Base-by-base conservation (phyloP, 2,113 vertebrate species). In the Lontra canadensis region DNA sequence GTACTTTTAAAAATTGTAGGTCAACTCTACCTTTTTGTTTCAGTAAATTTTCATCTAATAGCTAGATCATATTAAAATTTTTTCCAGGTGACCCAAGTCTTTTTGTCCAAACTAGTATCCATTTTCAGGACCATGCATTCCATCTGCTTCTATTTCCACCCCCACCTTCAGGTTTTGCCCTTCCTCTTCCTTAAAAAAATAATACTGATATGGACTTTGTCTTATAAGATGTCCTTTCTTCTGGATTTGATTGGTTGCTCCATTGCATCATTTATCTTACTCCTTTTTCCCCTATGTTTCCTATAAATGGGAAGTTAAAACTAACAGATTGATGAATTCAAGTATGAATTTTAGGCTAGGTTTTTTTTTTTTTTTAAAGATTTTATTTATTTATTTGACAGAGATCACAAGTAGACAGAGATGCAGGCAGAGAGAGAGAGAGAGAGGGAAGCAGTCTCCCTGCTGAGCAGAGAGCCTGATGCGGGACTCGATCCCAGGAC, bases 211-310 rank as follows among this genome's bases (percentile, higher is more conserved):
- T 1, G 71, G 31, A 36, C 31, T 8, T 80, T 87, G 21, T 21
- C 42, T 44, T 94, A 26, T 4, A 63, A 86, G 42, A 92, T 97
- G 21, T 47, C 23, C 47, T 84, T 90, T 49, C 21, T 87, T 95
- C 47, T 88, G 31, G 17, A 13, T 94, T 95, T 95, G 25, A 34
- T 36, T 90, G 23, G 63, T 93, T 93, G 69, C 36, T 90, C 87
- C n/a, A 39, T 89, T 96, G 14, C 42, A 90, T 69, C 42, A 87
- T 90, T 83, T 96, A 95, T 29, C 18, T 85, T 80, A n/a, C 18
- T 94, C 36, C 29, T 71, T 92, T 78, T 13, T 26, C 36, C 15
- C 12, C 18, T 96, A 9, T 78, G 34, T 78, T 83, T 82, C 29
- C 23, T 86, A 4, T 94, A 79, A 82, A 49, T 83, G 83, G 15